Base-by-base conservation (phyloP, 2,113 vertebrate genomes). In the Argyrosomus japonicus region DNA sequence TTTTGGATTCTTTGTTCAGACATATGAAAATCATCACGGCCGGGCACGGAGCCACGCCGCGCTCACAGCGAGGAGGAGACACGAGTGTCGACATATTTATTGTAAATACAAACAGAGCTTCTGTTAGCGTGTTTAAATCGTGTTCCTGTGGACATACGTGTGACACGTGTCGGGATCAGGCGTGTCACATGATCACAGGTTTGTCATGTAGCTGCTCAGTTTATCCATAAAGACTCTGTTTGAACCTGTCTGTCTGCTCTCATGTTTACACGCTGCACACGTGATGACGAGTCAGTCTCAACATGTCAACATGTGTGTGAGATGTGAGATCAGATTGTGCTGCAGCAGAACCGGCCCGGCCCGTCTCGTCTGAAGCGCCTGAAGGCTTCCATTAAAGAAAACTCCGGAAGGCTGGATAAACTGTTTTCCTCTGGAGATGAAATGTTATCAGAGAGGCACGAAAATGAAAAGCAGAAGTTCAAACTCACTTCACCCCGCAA, bases 61-160 rank as follows among this genome's bases (percentile, higher is more conserved):
- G 5, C 32, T 32, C 32, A 32, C 32, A 5, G 32, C 32, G 5
- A 87, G 74, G 75, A 70, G 83, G 73, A 74, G 63, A 70, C 65
- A 76, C 77, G 45, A 71, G 48, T 21, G 79, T 81, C 85, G 71
- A 27, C 67, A 67, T 94, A 93, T 94, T 95, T 95, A 93, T 93
- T 95, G 92, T 90, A 90, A 92, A 94, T 90, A 84, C 47, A 81
- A 87, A 71, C 17, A 51, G 76, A 81, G 65, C 63, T 77, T 82
- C 84, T 88, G 68, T 70, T 56, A 72, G 68, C 48, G 75, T 83
- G 88, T 83, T 86, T 91, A 87, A 90, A 87, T 58, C 18, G 40
- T 82, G 79, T 45, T 45, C 43, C 48, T 88, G 50, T 84, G 78
- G 85, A 69, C 64, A 81, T 87, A 71, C 50, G 70, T 77, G 43